phyloP scores from a whole-genome alignment of 2,797 vertebrate species.

The Philypnodon macrostomus region DNA sequence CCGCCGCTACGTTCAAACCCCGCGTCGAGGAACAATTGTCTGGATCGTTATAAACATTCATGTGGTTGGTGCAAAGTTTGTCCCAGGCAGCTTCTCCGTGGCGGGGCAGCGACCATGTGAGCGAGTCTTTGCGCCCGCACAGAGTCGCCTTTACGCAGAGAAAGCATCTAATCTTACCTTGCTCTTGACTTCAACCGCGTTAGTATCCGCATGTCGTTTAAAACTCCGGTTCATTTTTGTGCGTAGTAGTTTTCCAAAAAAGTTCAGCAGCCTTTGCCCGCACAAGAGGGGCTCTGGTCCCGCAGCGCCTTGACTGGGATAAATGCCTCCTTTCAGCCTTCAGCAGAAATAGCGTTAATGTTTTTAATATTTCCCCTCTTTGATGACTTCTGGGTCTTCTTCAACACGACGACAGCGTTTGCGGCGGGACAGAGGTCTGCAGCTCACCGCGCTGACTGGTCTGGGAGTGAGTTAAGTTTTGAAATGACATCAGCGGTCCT shows the following conservation, averaged over 20 bases:
- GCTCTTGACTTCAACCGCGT: constrained; percentile 94
- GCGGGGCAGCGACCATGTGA: constrained; percentile 2
- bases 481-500: constrained; percentile 78
- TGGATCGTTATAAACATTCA: not conserved
- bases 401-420: constrained; percentile 36
- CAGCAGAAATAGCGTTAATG: constrained; percentile 3
- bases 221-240: constrained; percentile 91
- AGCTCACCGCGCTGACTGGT: constrained; percentile 60
- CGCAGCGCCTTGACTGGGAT: constrained; percentile 15
- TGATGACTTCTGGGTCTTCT: constrained; percentile 7
- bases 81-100: constrained; percentile 1
- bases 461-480: constrained; percentile 74
- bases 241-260: constrained; percentile 22
- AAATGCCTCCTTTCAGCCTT: constrained; percentile 33
- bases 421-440: constrained; percentile 33
- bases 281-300: constrained; percentile 57
- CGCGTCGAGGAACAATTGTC: constrained; percentile 44
- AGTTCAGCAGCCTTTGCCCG: constrained; percentile 52
- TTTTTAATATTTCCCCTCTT: constrained; percentile 22
- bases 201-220: constrained; percentile 84
- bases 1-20: not conserved
- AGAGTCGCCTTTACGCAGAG: not conserved
- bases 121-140: no score
- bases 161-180: constrained; percentile 80
- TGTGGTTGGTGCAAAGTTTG: constrained; percentile 1